A percentile compares a stretch with the other conserved stretches of the same genome.
These are phyloP conservation scores for Acipenser oxyrinchus DNA, from an alignment of 2,797 vertebrate genomes.

Conservation along the genomic window DNA sequence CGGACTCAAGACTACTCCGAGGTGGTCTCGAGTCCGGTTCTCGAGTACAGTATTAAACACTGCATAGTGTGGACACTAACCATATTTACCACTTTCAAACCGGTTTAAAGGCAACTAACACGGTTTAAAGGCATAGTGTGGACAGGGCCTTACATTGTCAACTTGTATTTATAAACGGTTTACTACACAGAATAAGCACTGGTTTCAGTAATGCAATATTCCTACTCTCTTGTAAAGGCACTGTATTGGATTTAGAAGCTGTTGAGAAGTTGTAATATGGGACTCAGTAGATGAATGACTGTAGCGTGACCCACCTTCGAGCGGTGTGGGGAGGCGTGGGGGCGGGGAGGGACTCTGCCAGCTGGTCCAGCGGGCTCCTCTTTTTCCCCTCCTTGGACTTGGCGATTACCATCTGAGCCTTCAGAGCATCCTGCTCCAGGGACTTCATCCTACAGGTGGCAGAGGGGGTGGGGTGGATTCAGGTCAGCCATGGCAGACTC, in stretches of 20 bases:
- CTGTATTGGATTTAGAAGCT: neutral
- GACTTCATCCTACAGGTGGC: slow-evolving; percentile 84
- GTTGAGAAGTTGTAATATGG: neutral
- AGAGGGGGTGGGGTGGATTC: neutral
- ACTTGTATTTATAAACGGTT: neutral
- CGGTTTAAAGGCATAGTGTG: too few species aligned
- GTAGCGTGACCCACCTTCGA: slow-evolving; percentile 68
- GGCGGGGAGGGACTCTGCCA: slow-evolving; percentile 76
- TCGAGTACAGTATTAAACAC: too few species aligned
- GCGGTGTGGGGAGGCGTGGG: slow-evolving; percentile 83
- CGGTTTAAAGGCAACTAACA: too few species aligned
- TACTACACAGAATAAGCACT: neutral
- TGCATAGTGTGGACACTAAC: too few species aligned
- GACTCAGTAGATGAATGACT: neutral
- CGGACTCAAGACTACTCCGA: too few species aligned
- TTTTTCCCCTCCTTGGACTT: slow-evolving; percentile 89
- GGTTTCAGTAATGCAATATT: neutral
- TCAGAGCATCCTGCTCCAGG: slow-evolving; percentile 91
- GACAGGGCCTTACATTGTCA: neutral
- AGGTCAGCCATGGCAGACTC: neutral
- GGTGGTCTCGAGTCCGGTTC: too few species aligned
- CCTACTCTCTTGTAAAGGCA: neutral
- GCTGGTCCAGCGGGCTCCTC: slow-evolving; percentile 80
- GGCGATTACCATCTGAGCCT: slow-evolving; percentile 96
- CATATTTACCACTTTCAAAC: too few species aligned